A percentile compares a stretch with the other conserved stretches of the same genome.
Evolutionary conservation across 2,888 invertebrate genomes (phyloP).

Genomic region (Eupelmus urozonus): DNA sequence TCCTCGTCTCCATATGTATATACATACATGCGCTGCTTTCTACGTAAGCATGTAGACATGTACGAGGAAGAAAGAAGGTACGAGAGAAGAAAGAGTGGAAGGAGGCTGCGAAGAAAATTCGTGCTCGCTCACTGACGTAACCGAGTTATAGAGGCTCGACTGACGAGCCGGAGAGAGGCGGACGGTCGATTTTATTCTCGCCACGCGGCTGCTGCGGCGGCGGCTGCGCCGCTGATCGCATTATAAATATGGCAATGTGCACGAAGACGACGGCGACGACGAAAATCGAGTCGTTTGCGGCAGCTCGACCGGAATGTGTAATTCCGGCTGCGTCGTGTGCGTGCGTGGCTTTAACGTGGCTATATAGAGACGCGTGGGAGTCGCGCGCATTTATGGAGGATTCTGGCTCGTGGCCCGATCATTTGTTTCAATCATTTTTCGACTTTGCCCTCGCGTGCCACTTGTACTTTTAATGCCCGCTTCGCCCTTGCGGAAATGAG

Average conservation of each 20-base stretch:
- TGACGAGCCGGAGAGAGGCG: not conserved
- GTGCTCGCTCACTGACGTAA: constrained; percentile 36
- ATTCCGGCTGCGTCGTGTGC: constrained; percentile 7
- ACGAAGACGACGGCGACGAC: too few species aligned
- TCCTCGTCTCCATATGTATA: not conserved
- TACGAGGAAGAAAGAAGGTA: not conserved
- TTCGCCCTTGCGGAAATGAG: not conserved
- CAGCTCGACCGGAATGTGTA: constrained; percentile 43
- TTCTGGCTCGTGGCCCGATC: constrained; percentile 31
- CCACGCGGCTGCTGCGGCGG: constrained; percentile 64
- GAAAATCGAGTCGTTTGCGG: constrained; percentile 56
- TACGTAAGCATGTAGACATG: not conserved
- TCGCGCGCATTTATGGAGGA: not conserved
- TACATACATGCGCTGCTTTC: not conserved
- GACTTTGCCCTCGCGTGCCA: constrained; percentile 12
- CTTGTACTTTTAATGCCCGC: not conserved
- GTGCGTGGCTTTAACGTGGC: not conserved
- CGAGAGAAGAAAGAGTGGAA: not conserved
- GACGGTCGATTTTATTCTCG: constrained; percentile 68
- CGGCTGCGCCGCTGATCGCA: constrained; percentile 67
- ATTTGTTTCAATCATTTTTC: constrained; percentile 54
- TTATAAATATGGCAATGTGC: constrained; percentile 64
- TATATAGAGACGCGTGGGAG: not conserved
- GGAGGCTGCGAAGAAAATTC: constrained; percentile 27
- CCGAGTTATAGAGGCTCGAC: constrained; percentile 25